Conservation (phyloP, 2,113 vertebrate species). For the Salminus brasiliensis region DNA sequence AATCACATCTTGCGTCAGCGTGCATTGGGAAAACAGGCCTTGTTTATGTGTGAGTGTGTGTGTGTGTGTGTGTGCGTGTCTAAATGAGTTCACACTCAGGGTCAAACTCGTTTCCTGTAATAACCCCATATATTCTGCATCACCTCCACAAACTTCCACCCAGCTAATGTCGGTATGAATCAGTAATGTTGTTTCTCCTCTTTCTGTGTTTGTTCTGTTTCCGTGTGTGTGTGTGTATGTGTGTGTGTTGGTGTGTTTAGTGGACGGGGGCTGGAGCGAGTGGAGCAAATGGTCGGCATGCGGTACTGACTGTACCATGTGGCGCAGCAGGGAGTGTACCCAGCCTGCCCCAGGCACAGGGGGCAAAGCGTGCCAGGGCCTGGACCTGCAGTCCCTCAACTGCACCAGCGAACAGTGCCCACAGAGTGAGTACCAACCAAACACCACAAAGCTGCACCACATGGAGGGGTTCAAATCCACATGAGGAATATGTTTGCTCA, state of each 20-base stretch:
- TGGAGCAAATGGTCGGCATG: conserved; percentile 98
- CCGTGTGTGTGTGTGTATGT: conserved; percentile 53
- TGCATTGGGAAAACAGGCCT: neutral
- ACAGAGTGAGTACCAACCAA: conserved; percentile 83
- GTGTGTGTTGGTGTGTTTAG: conserved; percentile 73
- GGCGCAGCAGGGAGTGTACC: conserved; percentile 93
- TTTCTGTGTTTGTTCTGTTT: conserved; percentile 3
- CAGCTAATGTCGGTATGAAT: neutral
- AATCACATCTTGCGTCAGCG: conserved; percentile 14
- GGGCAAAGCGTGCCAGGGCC: conserved; percentile 88
- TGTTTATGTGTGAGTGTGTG: neutral
- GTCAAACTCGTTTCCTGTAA: conserved; percentile 1
- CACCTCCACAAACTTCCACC: neutral
- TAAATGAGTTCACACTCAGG: conserved; percentile 4
- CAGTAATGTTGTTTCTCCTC: conserved; percentile 7
- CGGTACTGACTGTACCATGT: conserved; percentile 90
- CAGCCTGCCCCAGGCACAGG: conserved; percentile 92
- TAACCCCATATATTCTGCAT: conserved; percentile 16
- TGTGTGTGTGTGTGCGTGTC: too few relatives aligned
- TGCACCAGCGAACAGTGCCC: conserved; percentile 94
- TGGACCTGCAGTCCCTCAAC: conserved; percentile 91
- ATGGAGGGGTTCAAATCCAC: too few relatives aligned
- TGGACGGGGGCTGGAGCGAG: conserved; percentile 92
- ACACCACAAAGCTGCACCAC: neutral
- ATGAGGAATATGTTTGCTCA: too few relatives aligned